A percentile compares a stretch with the other conserved stretches of the same genome.
Evolutionary conservation across 2,113 vertebrate genomes (phyloP).

Genomic region (Pipa parva): DNA sequence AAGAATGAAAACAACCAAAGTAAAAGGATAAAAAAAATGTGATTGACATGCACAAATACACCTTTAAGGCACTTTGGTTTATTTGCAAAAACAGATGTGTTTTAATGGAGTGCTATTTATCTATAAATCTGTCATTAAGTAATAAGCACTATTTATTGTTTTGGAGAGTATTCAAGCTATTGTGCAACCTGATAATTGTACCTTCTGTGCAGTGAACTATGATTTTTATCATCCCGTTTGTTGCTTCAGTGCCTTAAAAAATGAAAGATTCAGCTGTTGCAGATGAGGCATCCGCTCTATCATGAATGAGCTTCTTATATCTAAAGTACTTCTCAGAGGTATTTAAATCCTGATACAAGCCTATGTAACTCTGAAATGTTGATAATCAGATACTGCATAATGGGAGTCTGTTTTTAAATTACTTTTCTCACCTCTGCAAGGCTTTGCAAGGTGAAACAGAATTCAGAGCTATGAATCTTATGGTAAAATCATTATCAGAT

Average conservation of each 20-base stretch:
- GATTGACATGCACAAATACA: slow-evolving; percentile 14
- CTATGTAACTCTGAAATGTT: too few relatives aligned
- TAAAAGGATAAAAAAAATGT: slow-evolving; percentile 11
- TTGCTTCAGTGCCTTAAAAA: background rate
- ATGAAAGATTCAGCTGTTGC: background rate
- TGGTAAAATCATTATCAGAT: background rate
- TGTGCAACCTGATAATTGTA: slow-evolving; percentile 11
- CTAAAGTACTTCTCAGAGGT: too few relatives aligned
- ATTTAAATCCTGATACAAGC: too few relatives aligned
- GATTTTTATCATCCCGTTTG: background rate
- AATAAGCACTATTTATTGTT: slow-evolving; percentile 11
- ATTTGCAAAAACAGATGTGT: slow-evolving; percentile 27
- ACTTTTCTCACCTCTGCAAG: background rate
- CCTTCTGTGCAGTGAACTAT: background rate
- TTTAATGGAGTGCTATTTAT: slow-evolving; percentile 10
- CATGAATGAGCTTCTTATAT: too few relatives aligned
- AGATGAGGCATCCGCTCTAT: too few relatives aligned
- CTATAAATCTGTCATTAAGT: slow-evolving; percentile 36
- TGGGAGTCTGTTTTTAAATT: background rate
- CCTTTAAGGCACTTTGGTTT: slow-evolving; percentile 5
- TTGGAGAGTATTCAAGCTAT: slow-evolving; percentile 29
- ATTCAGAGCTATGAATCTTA: too few relatives aligned
- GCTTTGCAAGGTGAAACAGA: background rate
- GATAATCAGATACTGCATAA: background rate
- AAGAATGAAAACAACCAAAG: slow-evolving; percentile 22